Conservation (phyloP, 2,113 vertebrate species). For the Cygnus atratus region DNA sequence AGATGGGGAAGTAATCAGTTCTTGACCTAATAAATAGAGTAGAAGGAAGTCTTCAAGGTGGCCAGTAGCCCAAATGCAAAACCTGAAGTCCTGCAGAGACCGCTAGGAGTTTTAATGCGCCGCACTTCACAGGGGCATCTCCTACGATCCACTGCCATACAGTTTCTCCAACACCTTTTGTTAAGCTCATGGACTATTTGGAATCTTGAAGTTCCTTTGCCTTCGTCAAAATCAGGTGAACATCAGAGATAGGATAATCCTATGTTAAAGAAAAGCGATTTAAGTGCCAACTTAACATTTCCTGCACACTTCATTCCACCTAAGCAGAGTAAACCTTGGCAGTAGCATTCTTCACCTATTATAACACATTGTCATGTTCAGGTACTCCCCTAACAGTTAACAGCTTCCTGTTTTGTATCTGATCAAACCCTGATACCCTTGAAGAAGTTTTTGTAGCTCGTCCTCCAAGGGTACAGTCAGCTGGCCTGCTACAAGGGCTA, state of each 20-base stretch:
- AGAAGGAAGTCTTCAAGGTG: constrained; percentile 23
- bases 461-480: not conserved
- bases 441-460: not conserved
- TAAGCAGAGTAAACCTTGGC: not conserved
- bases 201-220: constrained; percentile 94
- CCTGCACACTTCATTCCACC: not conserved
- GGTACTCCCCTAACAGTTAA: not conserved
- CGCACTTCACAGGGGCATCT: not conserved
- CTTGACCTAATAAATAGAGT: constrained; percentile 62
- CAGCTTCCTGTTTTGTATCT: not conserved
- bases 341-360: not conserved
- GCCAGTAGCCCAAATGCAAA: constrained; percentile 1
- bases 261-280: constrained; percentile 25
- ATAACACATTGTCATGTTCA: not conserved
- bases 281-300: not conserved
- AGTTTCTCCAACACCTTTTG: not conserved
- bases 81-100: constrained; percentile 32
- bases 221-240: constrained; percentile 91
- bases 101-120: not conserved
- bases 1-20: not conserved
- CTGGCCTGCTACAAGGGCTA: not conserved
- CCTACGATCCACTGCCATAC: not conserved
- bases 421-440: not conserved
- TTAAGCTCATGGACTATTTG: constrained; percentile 72
- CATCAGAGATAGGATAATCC: constrained; percentile 97